These are phyloP conservation scores for Limnephilus auricula DNA, from an alignment of 2,888 invertebrate genomes.

Conservation along the genomic window DNA sequence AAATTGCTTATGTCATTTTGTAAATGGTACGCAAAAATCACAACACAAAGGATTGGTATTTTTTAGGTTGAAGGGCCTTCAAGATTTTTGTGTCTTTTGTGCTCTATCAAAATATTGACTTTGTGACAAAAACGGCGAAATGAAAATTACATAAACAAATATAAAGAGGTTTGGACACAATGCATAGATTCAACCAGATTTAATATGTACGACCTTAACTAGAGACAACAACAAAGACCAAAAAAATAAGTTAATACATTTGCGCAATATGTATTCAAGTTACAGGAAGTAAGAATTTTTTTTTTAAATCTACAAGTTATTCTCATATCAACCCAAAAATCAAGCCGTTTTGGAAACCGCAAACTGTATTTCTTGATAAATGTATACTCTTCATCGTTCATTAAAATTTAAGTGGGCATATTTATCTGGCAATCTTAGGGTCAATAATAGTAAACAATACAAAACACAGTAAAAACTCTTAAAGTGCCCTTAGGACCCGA, in stretches of 20 bases:
- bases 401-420: slow-evolving; percentile 38
- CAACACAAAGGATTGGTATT: not conserved
- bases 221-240: not conserved
- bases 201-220: not conserved
- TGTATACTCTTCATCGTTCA: slow-evolving; percentile 7
- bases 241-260: not conserved
- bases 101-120: slow-evolving; percentile 3
- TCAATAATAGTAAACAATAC: slow-evolving; percentile 43
- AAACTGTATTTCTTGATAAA: slow-evolving; percentile 1
- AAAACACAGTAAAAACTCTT: slow-evolving; percentile 29
- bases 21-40: not conserved
- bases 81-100: not conserved
- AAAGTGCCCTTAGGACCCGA: slow-evolving; percentile 18
- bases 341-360: slow-evolving; percentile 18
- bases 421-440: slow-evolving; percentile 38
- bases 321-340: not conserved
- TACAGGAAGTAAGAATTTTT: not conserved
- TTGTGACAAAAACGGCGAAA: not conserved
- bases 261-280: slow-evolving; percentile 10
- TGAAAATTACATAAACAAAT: not conserved
- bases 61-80: slow-evolving; percentile 4
- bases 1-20: not conserved
- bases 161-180: not conserved
- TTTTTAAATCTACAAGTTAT: not conserved
- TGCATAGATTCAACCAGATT: not conserved